Evolutionary conservation across 2,888 invertebrate species (phyloP).

Genomic region (Philopedon plagiatum): DNA sequence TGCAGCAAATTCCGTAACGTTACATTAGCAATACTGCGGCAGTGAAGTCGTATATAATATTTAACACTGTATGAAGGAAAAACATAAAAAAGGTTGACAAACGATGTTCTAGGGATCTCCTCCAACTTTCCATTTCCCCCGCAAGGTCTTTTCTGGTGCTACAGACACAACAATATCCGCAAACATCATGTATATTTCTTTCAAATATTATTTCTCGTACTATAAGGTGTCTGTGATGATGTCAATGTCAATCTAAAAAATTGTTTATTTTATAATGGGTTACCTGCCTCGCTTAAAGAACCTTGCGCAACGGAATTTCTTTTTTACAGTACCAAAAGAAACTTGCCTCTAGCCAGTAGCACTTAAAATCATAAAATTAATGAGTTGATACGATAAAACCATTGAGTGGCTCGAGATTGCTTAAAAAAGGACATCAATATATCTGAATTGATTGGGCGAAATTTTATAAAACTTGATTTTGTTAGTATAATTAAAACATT

Average conservation of each 20-base stretch:
- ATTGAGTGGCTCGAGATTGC: conserved; percentile 4
- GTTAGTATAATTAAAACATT: conserved; percentile 11
- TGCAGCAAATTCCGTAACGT: no score
- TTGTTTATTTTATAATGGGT: conserved; percentile 3
- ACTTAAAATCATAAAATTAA: conserved; percentile 35
- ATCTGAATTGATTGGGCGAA: conserved; percentile 17
- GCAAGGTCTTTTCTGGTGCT: no score
- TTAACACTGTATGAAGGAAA: no score
- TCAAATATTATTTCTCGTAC: background rate
- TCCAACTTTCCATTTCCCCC: no score
- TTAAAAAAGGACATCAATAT: conserved; percentile 19
- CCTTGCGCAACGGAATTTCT: conserved; percentile 18
- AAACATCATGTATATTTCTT: no score
- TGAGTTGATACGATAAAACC: conserved; percentile 17
- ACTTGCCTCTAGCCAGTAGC: conserved; percentile 9
- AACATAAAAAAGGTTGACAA: no score
- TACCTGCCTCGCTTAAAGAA: background rate
- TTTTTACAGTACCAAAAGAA: conserved; percentile 20
- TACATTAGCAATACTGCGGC: no score
- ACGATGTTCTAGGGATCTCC: no score
- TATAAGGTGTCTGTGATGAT: no score
- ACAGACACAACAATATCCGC: no score
- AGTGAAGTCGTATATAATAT: no score
- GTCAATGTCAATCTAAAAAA: no score
- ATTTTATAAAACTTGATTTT: conserved; percentile 11